Base-by-base conservation (phyloP, 2,888 invertebrate genomes). In the Eristalis intricaria region DNA sequence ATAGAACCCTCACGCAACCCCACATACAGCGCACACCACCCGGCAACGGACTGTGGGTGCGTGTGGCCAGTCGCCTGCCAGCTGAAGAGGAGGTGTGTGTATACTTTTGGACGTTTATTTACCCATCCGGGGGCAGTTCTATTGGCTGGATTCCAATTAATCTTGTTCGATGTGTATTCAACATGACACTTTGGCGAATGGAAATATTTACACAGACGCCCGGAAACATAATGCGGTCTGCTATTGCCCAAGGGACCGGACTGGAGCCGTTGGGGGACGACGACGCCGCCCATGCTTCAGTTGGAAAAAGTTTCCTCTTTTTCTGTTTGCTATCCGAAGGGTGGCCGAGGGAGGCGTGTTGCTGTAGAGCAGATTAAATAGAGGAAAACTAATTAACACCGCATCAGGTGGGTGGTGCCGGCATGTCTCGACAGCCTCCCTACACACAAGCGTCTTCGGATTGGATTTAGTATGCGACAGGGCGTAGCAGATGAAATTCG, bases 111-210 rank as follows among this genome's bases (percentile, higher is more conserved):
- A 50, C 19, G 69, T 81, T 75, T 71, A 76, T 70, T 76, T 82
- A 70, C 35, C 43, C 70, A 43, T 61, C 60, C 43, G 4, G 23
- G 38, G 13, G 38, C n/a, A 22, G 38, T 63, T 69, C 29, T 29
- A 71, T 77, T 82, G 82, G 82, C 76, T 10, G 29, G 38, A 61
- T 66, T 66, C 82, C 82, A 82, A 82, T 82, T 82, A 77, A 82
- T 82, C 76, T 66, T 23, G 32, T 71, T 77, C 70, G 71, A 66
- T 76, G 76, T 82, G 71, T 76, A 71, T 76, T 82, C 71, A 76
- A 76, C 82, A 82, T 82, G 82, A 71, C 76, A 82, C 82, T 77
- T 32, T 82, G 65, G 76, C 71, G 50, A 82, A 56, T 61, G 56
- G 77, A 76, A 65, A 76, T 82, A 82, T 82, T 82, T 82, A 76